phyloP scores from a whole-genome alignment of 1,140 invertebrate genomes.

The Nephila pilipes region DNA sequence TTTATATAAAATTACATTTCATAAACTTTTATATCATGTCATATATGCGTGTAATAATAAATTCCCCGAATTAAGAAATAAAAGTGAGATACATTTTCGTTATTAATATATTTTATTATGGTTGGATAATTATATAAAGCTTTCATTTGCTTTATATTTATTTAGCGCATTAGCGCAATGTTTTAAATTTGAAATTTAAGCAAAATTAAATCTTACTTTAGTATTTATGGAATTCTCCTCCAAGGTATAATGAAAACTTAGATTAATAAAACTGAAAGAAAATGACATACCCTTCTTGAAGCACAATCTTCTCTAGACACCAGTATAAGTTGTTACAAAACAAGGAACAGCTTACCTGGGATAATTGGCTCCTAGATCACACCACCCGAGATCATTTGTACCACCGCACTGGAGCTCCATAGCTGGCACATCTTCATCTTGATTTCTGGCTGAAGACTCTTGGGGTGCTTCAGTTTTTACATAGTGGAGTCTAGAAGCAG shows the following conservation, averaged over 20 bases:
- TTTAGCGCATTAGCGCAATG: too few relatives aligned
- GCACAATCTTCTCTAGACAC: not conserved
- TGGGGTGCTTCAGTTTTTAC: slow-evolving; percentile 45
- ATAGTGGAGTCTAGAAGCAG: slow-evolving; percentile 58
- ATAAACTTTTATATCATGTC: too few relatives aligned
- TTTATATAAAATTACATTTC: too few relatives aligned
- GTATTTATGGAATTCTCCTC: not conserved
- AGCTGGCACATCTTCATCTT: slow-evolving; percentile 19
- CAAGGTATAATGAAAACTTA: not conserved
- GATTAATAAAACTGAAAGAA: not conserved
- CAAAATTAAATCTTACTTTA: too few relatives aligned
- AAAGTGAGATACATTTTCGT: too few relatives aligned
- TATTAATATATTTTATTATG: too few relatives aligned
- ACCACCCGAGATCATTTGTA: slow-evolving; percentile 78
- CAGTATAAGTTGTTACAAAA: not conserved
- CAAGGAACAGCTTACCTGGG: slow-evolving; percentile 73
- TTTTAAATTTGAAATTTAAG: too few relatives aligned
- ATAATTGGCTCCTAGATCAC: slow-evolving; percentile 77
- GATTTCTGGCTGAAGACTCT: not conserved
- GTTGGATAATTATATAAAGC: too few relatives aligned
- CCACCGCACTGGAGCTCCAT: slow-evolving; percentile 77
- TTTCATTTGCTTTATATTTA: too few relatives aligned
- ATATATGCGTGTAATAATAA: too few relatives aligned
- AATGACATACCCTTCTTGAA: not conserved
- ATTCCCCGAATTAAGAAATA: too few relatives aligned